Base-by-base conservation (phyloP, 2,888 invertebrate species). In the Mellilla xanthometata region DNA sequence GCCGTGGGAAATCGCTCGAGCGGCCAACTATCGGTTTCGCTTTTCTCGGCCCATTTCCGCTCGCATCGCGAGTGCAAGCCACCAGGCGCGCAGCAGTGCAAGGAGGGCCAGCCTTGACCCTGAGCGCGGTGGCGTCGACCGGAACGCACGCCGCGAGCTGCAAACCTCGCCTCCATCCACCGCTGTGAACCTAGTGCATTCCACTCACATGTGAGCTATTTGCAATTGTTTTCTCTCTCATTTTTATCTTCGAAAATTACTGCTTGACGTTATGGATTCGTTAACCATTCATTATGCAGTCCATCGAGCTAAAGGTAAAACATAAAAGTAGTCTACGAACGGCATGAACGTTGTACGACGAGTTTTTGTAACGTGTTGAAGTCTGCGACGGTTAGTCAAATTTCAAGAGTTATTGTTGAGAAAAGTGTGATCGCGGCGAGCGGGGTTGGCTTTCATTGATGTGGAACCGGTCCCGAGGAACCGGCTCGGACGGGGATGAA, bases 81-180 rank as follows among this genome's bases (percentile, higher is more conserved):
- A 87, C 82, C 72, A 85, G 82, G 82, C 83, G 72, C 67, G 38
- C 54, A 56, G 76, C 81, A 83, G 79, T 70, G 74, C 71, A 79
- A 82, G 84, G 76, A 82, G 76, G 67, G 69, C 72, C 86, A 86
- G 81, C 89, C 89, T 89, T 89, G 89, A 89, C 87, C 89, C 88
- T 88, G 87, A 84, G 72, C 76, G 77, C 79, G 85, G 84, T 86
- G 88, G 87, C 89, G 89, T 77, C 89, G 89, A 89, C 89, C 89
- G 87, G 84, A 86, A 87, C 87, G 88, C 79, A 76, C 81, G 76
- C 79, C 76, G 47, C 41, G 77, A 76, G 76, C 76, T 68, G 75
- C 81, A 77, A 80, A 81, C 79, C 79, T 76, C 75, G 69, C 72
- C 71, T 53, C 52, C 76, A 74, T 75, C 65, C 74, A 59, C 58